These are phyloP conservation scores for Drosophila greeni DNA, from an alignment of 2,888 invertebrate species.

Conservation along the genomic window DNA sequence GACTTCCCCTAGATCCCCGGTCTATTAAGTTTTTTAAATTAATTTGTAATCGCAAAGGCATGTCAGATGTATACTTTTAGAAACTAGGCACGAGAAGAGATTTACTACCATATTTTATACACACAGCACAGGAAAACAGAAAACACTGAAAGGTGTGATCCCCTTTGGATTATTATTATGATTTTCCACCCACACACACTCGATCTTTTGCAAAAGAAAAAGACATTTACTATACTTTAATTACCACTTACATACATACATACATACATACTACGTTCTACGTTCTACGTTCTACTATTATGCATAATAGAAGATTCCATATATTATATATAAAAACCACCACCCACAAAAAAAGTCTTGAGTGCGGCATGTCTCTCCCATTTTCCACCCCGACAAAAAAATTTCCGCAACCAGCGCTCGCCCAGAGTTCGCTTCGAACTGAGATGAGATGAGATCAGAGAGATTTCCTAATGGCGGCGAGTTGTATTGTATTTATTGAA, in stretches of 20 bases:
- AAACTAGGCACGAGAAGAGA: conserved; percentile 20
- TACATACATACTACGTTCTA: conserved; percentile 3
- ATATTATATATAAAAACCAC: conserved; percentile 14
- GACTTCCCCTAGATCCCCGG: not conserved
- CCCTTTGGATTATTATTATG: conserved; percentile 13
- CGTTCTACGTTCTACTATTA: conserved; percentile 18
- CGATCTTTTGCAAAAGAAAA: conserved; percentile 50
- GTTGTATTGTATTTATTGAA: conserved; percentile 61
- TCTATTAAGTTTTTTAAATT: conserved; percentile 24
- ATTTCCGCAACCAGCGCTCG: not conserved
- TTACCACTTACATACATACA: conserved; percentile 26
- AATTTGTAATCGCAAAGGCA: conserved; percentile 4
- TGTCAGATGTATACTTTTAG: conserved; percentile 9
- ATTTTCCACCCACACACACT: conserved; percentile 10
- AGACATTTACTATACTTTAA: conserved; percentile 60
- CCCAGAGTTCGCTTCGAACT: conserved; percentile 7
- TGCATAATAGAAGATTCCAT: conserved; percentile 34
- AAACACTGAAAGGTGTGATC: not conserved
- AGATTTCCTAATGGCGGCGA: no score
- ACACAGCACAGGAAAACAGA: conserved; percentile 1
- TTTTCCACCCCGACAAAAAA: not conserved
- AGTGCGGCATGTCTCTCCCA: conserved; percentile 2
- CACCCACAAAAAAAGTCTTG: not conserved
- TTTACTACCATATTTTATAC: conserved; percentile 8
- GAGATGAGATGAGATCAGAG: no score